phyloP scores from a whole-genome alignment of 2,888 invertebrate species.

The Chrysolina americana region DNA sequence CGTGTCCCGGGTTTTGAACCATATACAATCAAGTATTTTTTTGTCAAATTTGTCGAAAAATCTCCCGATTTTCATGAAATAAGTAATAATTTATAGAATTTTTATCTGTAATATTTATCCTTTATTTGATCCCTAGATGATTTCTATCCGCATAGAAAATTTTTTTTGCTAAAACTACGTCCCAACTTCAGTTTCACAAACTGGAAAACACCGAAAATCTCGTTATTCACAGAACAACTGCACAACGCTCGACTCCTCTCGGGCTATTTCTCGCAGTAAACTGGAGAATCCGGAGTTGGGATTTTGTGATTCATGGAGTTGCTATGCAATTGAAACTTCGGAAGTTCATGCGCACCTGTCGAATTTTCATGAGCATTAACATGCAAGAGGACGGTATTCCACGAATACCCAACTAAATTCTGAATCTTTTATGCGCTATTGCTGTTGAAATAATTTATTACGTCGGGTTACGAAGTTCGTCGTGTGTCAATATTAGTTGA shows the following conservation, averaged over 20 bases:
- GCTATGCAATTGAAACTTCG: conserved; percentile 8
- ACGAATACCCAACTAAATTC: conserved; percentile 2
- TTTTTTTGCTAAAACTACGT: neutral
- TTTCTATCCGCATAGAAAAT: neutral
- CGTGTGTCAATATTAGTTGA: neutral
- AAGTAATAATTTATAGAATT: too few species aligned
- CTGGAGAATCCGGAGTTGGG: conserved; percentile 16
- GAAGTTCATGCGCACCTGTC: conserved; percentile 23
- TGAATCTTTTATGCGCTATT: neutral
- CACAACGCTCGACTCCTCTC: neutral
- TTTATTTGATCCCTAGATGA: too few species aligned
- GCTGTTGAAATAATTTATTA: neutral
- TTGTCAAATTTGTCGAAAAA: too few species aligned
- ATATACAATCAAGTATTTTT: too few species aligned
- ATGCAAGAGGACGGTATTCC: neutral
- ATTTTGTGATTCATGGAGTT: conserved; percentile 20
- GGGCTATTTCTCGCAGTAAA: conserved; percentile 10
- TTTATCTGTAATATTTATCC: too few species aligned
- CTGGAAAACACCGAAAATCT: neutral
- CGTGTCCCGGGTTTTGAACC: too few species aligned
- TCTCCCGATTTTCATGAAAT: too few species aligned
- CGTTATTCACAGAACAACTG: neutral
- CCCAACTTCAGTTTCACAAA: neutral
- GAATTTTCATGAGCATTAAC: conserved; percentile 23
- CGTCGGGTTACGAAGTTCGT: neutral